These are phyloP conservation scores for Epinephelus coioides DNA, from an alignment of 2,797 vertebrate genomes.

Conservation along the genomic window DNA sequence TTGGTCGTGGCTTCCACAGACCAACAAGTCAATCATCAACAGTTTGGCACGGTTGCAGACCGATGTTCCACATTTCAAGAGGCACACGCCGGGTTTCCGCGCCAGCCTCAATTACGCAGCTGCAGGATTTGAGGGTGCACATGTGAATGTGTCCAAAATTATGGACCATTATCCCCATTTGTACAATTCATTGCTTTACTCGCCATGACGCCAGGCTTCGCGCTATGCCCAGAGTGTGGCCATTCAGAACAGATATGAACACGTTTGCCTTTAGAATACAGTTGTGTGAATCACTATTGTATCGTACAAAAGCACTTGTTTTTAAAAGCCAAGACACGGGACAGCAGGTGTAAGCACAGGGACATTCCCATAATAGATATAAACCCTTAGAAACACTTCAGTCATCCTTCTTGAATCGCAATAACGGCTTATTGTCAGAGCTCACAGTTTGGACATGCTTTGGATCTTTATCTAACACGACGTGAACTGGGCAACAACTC, in stretches of 20 bases:
- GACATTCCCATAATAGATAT: neutral
- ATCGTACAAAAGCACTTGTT: neutral
- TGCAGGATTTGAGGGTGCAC: constrained; percentile 7
- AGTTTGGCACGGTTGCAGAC: neutral
- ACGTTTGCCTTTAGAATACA: neutral
- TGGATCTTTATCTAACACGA: constrained; percentile 33
- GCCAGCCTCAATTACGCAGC: constrained; percentile 32
- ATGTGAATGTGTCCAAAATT: constrained; percentile 9
- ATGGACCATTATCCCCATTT: constrained; percentile 15
- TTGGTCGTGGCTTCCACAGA: neutral
- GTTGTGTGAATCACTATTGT: neutral
- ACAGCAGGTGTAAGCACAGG: constrained; percentile 7
- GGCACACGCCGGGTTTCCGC: neutral
- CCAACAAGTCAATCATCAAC: constrained; percentile 20
- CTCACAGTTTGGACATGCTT: constrained; percentile 19
- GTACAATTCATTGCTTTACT: neutral
- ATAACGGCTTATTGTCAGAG: constrained; percentile 32
- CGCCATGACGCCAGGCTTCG: neutral
- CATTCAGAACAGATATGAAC: neutral
- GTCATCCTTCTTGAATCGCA: constrained; percentile 20
- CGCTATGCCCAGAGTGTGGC: neutral
- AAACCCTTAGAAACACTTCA: constrained; percentile 3
- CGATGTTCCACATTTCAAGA: constrained; percentile 9
- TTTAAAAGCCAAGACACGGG: neutral
- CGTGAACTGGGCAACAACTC: constrained; percentile 33